These are phyloP conservation scores for Indicator indicator DNA, from an alignment of 2,113 vertebrate species.

Conservation along the genomic window DNA sequence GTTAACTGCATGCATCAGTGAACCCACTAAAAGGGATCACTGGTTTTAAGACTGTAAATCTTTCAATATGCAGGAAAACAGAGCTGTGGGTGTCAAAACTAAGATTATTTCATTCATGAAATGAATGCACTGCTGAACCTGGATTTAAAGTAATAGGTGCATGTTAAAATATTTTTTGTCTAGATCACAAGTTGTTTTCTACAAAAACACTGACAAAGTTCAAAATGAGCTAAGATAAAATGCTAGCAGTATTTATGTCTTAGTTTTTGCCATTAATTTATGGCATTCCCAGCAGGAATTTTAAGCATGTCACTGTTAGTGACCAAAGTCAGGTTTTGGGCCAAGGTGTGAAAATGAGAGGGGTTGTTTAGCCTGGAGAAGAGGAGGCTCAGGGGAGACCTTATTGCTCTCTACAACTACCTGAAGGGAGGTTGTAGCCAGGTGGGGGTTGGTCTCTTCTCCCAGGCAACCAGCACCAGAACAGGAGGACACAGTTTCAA, in stretches of 20 bases:
- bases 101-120: background rate
- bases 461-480: no score
- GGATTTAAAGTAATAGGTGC: background rate
- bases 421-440: no score
- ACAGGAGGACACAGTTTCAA: no score
- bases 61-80: background rate
- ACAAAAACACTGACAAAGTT: background rate
- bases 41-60: background rate
- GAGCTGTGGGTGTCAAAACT: background rate
- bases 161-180: background rate
- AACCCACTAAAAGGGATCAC: background rate
- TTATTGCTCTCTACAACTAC: no score
- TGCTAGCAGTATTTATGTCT: background rate
- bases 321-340: background rate
- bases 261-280: background rate
- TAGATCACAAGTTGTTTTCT: background rate
- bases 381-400: no score
- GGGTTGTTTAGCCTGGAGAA: no score
- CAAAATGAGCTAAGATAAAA: background rate
- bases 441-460: no score
- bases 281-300: background rate
- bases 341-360: background rate
- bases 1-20: background rate
- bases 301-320: background rate
- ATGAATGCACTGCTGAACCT: background rate